Conservation (phyloP, 2,113 vertebrate genomes). For the Choloepus hoffmanni region DNA sequence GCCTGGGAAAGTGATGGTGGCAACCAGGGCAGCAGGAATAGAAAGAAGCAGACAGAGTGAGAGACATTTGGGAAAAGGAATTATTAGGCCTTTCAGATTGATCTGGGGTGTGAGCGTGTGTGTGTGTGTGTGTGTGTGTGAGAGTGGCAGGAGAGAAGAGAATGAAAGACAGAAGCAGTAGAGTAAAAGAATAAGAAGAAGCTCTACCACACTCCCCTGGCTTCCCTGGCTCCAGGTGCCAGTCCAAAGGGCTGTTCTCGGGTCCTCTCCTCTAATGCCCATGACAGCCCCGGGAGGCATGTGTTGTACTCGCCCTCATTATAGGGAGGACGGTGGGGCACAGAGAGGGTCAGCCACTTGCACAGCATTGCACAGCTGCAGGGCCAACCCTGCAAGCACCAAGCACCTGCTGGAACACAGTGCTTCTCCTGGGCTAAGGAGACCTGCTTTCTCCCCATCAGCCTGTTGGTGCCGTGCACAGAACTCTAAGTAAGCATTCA, state of each 20-base stretch:
- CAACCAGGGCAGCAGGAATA: background rate
- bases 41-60: background rate
- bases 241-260: background rate
- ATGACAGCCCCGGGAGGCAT: background rate
- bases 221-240: background rate
- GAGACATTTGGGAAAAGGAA: background rate
- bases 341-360: background rate
- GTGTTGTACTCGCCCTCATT: background rate
- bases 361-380: no score
- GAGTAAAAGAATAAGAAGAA: background rate
- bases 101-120: background rate
- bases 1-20: background rate
- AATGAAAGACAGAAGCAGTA: background rate
- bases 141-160: background rate
- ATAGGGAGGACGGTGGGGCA: background rate
- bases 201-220: no score
- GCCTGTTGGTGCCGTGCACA: background rate
- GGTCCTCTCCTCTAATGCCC: background rate
- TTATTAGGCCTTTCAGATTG: background rate
- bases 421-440: background rate
- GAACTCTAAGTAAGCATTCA: background rate
- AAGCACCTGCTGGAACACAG: background rate
- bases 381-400: background rate
- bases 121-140: background rate
- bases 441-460: background rate